phyloP scores from a whole-genome alignment of 2,888 invertebrate species.

The Cheilosia impressa region DNA sequence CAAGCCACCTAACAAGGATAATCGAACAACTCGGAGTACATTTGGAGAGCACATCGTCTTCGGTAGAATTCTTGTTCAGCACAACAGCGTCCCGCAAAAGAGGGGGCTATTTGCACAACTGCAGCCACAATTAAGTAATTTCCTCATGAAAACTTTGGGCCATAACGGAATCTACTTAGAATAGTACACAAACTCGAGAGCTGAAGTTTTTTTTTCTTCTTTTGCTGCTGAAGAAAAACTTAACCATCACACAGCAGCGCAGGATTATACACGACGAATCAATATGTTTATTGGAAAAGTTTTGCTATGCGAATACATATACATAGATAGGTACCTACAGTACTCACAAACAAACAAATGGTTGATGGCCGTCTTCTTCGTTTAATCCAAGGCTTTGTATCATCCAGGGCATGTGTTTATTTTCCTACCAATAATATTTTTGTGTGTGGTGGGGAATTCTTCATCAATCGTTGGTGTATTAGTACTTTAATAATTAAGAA shows the following conservation, averaged over 20 bases:
- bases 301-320: constrained; percentile 12
- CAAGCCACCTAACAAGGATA: constrained; percentile 43
- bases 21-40: constrained; percentile 31
- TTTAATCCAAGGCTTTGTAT: constrained; percentile 10
- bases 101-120: constrained; percentile 41
- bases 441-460: background rate
- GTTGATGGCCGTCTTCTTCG: constrained; percentile 4
- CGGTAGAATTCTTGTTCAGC: background rate
- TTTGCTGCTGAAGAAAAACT: constrained; percentile 22
- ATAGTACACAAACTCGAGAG: constrained; percentile 3
- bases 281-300: constrained; percentile 70
- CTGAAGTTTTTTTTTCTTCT: background rate
- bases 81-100: background rate
- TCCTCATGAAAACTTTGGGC: constrained; percentile 41
- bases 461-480: no score
- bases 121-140: constrained; percentile 58
- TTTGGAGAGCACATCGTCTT: background rate
- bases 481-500: no score
- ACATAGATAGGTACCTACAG: background rate
- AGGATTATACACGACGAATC: constrained; percentile 57
- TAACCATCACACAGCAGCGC: constrained; percentile 31
- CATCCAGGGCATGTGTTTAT: constrained; percentile 8
- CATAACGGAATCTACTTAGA: constrained; percentile 3
- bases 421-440: background rate
- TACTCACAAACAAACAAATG: background rate